Base-by-base conservation (phyloP, 2,797 vertebrate genomes). In the Knipowitschia caucasica region DNA sequence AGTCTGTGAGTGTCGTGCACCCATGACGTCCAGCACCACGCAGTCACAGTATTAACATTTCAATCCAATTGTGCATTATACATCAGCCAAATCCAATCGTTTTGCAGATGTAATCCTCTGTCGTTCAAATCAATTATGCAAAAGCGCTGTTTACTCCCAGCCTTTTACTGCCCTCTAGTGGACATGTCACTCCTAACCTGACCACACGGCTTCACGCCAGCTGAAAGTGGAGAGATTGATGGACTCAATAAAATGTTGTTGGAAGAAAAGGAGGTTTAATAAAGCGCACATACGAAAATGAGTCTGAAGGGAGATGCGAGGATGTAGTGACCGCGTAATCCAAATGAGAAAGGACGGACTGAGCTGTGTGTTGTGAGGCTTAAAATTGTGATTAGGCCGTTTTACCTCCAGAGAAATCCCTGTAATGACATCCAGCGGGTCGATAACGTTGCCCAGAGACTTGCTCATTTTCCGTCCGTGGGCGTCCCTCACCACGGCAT, bases 381-480 rank as follows among this genome's bases (percentile, higher is more conserved):
- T 74, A 53, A 67, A 62, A 55, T 31, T 2, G 21, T 53, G 43
- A 69, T 63, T 50, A 60, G 18, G 20, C 10, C 2, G 6, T 18
- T 20, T 65, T 69, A 95, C 94, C 93, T 95, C 91, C 0, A 97
- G 75, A 6, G 93, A 90, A 62, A 96, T 93, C 5, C 94, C 94
- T 0, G 85, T 88, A 73, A 97, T 93, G 72, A 97, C 94, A 0
- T 96, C 94, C 62, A 97, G 80, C 1, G 94, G 94, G 70, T 97
- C 94, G 0, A 97, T 95, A 71, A 97, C 94, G 1, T 97, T 97
- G 47, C 94, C 94, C 20, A 97, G 87, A 30, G 94, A 97, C 69
- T 97, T 97, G 87, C 94, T 97, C 94, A 97, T 97, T 81, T 96
- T 97, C 64, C 93, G 89, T 12, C 94, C 94, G 0, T 97, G 94